Base-by-base conservation (phyloP, 2,113 vertebrate species). In the Thinocorus orbignyianus region DNA sequence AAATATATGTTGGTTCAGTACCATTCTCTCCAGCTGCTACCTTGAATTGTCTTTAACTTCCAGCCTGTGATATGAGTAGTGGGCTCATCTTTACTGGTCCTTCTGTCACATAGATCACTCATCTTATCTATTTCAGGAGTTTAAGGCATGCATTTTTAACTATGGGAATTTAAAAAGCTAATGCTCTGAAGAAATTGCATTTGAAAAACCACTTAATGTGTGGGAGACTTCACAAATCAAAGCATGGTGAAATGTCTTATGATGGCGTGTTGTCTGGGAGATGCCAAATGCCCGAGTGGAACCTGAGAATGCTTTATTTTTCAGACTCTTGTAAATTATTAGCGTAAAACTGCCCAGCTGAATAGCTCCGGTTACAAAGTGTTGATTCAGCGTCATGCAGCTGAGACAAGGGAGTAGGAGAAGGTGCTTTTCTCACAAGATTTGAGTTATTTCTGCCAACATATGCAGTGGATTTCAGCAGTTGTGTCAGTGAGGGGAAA, bases 261-360 rank as follows among this genome's bases (percentile, higher is more conserved):
- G 58, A 57, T 86, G 42, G 78, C 42, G 17, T 33, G 20, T 57
- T 90, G 35, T 72, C 42, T 57, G 80, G 93, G 90, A 93, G 72
- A 86, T 88, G 42, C 39, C 89, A 77, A 69, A 72, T 46, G 83
- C 46, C 77, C 69, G 39, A 65, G 8, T 42, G 24, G 73, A 78
- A 76, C 79, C 64, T 80, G 31, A 82, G 81, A 89, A 62, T 51
- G 28, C 31, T 90, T 80, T 93, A 52, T 79, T 92, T 96, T 91
- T 78, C 49, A 66, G 83, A 48, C 20, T 83, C 51, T 93, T 86
- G 17, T 13, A 73, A 73, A 72, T 88, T 88, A 78, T 46, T 79
- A 44, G 9, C 1, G 0, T 70, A 69, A 81, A 81, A 80, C 85
- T 77, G 48, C n/a, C 39, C 31, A 79, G n/a, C 70, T 91, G 87